A percentile compares a stretch with the other conserved stretches of the same genome.
These are phyloP conservation scores for Urocolius indicus DNA, from an alignment of 2,113 vertebrate genomes.

Conservation along the genomic window DNA sequence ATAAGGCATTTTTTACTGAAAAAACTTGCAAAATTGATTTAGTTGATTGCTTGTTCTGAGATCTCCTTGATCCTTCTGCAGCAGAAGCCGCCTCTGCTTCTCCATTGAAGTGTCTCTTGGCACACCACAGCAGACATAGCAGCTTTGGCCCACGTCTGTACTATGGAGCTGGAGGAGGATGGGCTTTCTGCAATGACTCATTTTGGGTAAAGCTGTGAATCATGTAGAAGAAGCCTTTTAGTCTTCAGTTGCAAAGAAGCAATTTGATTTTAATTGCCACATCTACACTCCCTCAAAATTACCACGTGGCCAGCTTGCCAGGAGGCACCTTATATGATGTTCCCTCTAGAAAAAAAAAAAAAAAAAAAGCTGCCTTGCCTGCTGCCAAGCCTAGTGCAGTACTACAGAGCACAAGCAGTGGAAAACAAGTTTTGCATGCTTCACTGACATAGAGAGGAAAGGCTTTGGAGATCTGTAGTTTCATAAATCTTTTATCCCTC, in stretches of 20 bases:
- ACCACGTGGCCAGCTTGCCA: background rate
- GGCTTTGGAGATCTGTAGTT: background rate
- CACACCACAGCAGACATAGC: background rate
- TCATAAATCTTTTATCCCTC: background rate
- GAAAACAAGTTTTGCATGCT: background rate
- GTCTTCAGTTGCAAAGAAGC: background rate
- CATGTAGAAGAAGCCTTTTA: background rate
- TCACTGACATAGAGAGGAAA: accelerated
- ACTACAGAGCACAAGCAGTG: background rate
- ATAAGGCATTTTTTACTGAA: background rate
- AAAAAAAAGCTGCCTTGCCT: background rate
- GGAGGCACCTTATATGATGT: background rate
- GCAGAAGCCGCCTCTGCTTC: background rate
- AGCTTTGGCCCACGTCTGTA: background rate
- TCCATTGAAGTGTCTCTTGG: background rate
- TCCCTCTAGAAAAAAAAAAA: background rate
- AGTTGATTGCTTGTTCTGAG: background rate
- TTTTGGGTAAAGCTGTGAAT: background rate
- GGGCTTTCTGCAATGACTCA: background rate
- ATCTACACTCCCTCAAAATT: background rate
- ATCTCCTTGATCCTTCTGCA: background rate
- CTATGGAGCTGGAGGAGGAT: background rate
- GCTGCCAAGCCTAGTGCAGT: background rate
- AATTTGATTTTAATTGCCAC: background rate
- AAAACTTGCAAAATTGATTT: background rate